phyloP scores from a whole-genome alignment of 1,140 invertebrate species.

The Zaprionus vittiger region DNA sequence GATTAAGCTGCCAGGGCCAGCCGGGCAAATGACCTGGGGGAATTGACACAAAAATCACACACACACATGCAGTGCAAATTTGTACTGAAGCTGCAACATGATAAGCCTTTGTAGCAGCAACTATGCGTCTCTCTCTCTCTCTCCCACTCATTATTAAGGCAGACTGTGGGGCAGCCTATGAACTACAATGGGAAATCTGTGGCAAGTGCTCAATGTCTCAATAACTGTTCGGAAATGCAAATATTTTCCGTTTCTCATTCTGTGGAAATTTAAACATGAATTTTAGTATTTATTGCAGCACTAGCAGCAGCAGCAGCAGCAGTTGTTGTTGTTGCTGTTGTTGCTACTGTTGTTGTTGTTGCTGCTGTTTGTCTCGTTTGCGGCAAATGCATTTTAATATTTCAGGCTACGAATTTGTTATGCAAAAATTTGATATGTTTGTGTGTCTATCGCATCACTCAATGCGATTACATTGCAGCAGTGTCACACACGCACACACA shows the following conservation, averaged over 20 bases:
- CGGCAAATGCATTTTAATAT: constrained; percentile 80
- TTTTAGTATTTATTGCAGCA: constrained; percentile 75
- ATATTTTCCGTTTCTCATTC: constrained; percentile 51
- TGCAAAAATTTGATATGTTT: constrained; percentile 72
- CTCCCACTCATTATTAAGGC: constrained; percentile 41
- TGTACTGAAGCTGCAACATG: constrained; percentile 34
- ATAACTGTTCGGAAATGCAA: constrained; percentile 59
- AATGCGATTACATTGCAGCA: constrained; percentile 68
- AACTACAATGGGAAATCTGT: not conserved
- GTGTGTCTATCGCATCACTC: constrained; percentile 60
- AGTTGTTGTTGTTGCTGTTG: constrained; percentile 19
- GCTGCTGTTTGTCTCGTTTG: constrained; percentile 55
- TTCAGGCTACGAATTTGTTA: constrained; percentile 77
- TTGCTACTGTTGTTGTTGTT: constrained; percentile 14
- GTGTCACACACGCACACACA: not conserved
- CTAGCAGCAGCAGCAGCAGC: not conserved
- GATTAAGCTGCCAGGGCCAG: constrained; percentile 59
- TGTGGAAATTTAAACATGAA: constrained; percentile 73
- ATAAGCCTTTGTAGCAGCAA: constrained; percentile 40
- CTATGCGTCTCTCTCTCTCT: not conserved
- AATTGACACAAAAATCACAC: constrained; percentile 48
- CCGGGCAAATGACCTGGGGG: constrained; percentile 28
- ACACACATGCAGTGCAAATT: constrained; percentile 16
- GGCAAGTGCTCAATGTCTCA: constrained; percentile 45
- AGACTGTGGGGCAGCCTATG: constrained; percentile 13